Base-by-base conservation (phyloP, 2,888 invertebrate species). In the Drosophila parthenogenetica region DNA sequence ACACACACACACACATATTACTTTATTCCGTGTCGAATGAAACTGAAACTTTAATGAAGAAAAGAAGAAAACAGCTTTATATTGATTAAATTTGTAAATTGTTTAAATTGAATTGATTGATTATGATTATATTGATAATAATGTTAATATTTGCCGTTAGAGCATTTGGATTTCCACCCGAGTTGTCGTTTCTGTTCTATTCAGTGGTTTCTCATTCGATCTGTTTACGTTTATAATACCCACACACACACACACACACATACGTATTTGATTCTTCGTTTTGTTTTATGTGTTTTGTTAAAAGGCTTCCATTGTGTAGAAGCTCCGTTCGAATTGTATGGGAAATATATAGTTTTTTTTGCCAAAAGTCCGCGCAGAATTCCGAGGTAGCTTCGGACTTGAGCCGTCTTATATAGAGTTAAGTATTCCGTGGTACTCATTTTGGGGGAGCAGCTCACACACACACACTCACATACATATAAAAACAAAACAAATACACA, bases 51-150 rank as follows among this genome's bases (percentile, higher is more conserved):
- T 60, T 61, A 35, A 35, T 25, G 29, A 53, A 42, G 16, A 69
- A 54, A 25, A 53, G 17, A 48, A 39, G 49, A 71, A 46, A 63
- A 60, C 81, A 85, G 84, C 84, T 88, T 85, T 85, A 85, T 84
- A 86, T 70, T 85, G 71, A 78, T 85, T 78, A 80, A 81, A 77
- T 80, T 77, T 77, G 63, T 73, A 69, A 76, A 61, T 70, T 79
- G 72, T 77, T 83, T 81, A 29, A 84, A 74, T 55, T 77, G 64
- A 73, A 35, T 49, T 32, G 19, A 80, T 51, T 79, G 46, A 77
- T 63, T 66, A 54, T 46, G 32, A 69, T 72, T 67, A 73, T 65
- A 72, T 72, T 61, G 51, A 57, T 63, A n/a, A 43, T 67, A 59
- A 77, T 77, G 73, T 67, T 71, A 77, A 73, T 81, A 70, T 75